These are phyloP conservation scores for Thalassaphorura encarpata DNA, from an alignment of 1,140 invertebrate species.

Conservation along the genomic window DNA sequence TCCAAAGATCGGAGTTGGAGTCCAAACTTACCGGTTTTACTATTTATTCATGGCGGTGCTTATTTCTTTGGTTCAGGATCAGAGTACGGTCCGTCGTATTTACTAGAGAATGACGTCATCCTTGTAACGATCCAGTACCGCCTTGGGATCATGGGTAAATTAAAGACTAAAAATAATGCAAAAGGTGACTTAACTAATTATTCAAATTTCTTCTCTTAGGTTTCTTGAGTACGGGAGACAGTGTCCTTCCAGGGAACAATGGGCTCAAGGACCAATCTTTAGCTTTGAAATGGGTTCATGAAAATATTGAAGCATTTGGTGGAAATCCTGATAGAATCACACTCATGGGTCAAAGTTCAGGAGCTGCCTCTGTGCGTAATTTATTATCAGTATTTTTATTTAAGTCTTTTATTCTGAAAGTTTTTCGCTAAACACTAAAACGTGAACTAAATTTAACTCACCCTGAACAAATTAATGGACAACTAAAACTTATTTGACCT, in stretches of 20 bases:
- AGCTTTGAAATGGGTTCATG: neutral
- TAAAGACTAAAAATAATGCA: neutral
- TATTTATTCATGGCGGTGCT: constrained; percentile 21
- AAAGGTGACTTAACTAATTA: neutral
- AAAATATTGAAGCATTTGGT: neutral
- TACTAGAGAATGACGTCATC: constrained; percentile 12
- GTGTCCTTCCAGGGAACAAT: neutral
- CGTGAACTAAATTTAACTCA: too few relatives aligned
- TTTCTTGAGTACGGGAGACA: neutral
- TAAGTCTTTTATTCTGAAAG: too few relatives aligned
- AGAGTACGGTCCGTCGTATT: constrained; percentile 11
- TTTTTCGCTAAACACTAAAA: too few relatives aligned
- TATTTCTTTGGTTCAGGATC: neutral
- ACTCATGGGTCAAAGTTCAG: neutral
- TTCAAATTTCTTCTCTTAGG: neutral
- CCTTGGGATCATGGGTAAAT: constrained; percentile 9
- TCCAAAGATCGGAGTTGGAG: too few relatives aligned
- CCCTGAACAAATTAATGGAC: too few relatives aligned
- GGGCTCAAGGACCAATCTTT: neutral
- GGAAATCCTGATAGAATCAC: neutral
- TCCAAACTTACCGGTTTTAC: constrained; percentile 8
- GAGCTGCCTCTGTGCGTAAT: too few relatives aligned
- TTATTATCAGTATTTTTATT: too few relatives aligned
- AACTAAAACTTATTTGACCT: too few relatives aligned
- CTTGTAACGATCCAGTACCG: constrained; percentile 17